Base-by-base conservation (phyloP, 2,888 invertebrate genomes). In the Odontocerum albicorne region DNA sequence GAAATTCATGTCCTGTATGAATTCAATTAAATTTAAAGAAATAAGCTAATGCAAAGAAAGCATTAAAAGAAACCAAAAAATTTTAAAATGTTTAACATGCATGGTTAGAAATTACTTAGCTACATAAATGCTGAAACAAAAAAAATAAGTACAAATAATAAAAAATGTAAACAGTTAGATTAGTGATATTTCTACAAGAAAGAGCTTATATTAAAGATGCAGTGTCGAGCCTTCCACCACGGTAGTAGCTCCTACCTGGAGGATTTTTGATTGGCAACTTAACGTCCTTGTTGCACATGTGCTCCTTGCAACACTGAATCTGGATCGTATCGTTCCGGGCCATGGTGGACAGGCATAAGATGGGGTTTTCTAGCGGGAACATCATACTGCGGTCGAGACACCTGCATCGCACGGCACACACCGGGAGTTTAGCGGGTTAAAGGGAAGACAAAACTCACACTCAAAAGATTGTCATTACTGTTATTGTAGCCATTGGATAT, bases 301-400 rank as follows among this genome's bases (percentile, higher is more conserved):
- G 79, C 69, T 85, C 78, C 73, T 85, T 84, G 84, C 91, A 91
- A 85, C 90, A 91, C 72, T 84, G 81, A 80, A 89, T 86, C 79
- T 84, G 84, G 82, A 87, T 85, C 66, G 86, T 83, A 70, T 84
- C 84, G 80, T 87, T 88, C 77, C 81, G 80, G 77, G 81, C 80
- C 77, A 82, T 83, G 75, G 86, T 83, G 74, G 84, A 82, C 78
- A 86, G 85, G 82, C 90, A 90, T 82, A 86, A 81, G 82, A 90
- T 82, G 74, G 88, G 87, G 73, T 89, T 88, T 81, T 87, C 86
- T 75, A 83, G 82, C 73, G 89, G 89, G 73, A 87, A 82, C 78
- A 84, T 80, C 74, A 85, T 80, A 74, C 77, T 79, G 77, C 79
- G 81, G 74, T 83, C 82, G 83, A 89, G 83, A 80, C 90, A 90